phyloP scores from a whole-genome alignment of 2,888 invertebrate species.

The Ceratothoa steindachneri region DNA sequence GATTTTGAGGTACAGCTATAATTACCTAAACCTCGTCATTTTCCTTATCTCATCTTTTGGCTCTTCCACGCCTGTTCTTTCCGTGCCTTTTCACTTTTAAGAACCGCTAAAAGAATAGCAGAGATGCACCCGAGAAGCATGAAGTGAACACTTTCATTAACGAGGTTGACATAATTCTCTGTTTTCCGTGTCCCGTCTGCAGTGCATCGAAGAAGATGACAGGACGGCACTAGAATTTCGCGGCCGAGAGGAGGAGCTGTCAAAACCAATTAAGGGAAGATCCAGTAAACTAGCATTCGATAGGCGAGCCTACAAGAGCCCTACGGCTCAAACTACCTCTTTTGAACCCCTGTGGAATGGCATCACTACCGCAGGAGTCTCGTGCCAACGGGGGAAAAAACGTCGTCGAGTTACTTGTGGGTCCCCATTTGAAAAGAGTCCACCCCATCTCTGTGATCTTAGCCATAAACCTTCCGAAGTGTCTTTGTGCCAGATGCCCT shows the following conservation, averaged over 20 bases:
- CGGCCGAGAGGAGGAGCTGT: neutral
- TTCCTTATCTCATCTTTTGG: no score
- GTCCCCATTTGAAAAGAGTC: slow-evolving; percentile 19
- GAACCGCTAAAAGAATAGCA: no score
- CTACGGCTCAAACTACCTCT: neutral
- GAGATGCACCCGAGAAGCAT: no score
- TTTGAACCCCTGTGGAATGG: neutral
- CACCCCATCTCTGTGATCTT: slow-evolving; percentile 20
- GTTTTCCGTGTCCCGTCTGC: no score
- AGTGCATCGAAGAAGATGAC: neutral
- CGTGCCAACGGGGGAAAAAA: slow-evolving; percentile 53
- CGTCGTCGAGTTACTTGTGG: slow-evolving; percentile 52
- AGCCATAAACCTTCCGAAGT: slow-evolving; percentile 23
- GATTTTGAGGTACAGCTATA: no score
- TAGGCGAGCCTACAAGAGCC: neutral
- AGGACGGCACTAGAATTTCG: neutral
- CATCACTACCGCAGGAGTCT: neutral
- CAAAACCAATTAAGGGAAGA: neutral
- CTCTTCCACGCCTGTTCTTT: no score
- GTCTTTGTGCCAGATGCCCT: slow-evolving; percentile 29
- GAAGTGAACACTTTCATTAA: no score
- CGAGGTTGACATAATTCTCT: no score
- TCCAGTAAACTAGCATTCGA: neutral
- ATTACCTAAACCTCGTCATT: no score
- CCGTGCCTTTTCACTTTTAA: no score